Evolutionary conservation across 2,888 invertebrate species (phyloP).

Genomic region (Terebella lapidaria): DNA sequence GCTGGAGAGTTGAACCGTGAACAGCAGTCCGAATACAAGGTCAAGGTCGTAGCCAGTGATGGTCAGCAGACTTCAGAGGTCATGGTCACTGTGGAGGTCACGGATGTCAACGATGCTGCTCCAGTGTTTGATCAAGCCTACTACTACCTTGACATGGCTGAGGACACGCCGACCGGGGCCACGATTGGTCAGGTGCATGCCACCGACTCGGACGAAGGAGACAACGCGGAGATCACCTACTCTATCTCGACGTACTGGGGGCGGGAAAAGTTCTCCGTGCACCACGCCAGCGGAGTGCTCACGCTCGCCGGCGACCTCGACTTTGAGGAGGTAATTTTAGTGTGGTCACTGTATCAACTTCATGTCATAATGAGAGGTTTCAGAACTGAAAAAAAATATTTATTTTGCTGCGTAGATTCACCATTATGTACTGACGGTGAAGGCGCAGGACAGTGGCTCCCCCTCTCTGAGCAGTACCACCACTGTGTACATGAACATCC

Average conservation of each 20-base stretch:
- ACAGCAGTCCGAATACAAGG: slow-evolving; percentile 81
- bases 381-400: too few relatives aligned
- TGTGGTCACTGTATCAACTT: too few relatives aligned
- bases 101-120: slow-evolving; percentile 86
- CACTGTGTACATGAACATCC: slow-evolving; percentile 59
- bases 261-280: slow-evolving; percentile 87
- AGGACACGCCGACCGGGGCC: slow-evolving; percentile 66
- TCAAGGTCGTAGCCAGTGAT: slow-evolving; percentile 78
- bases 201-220: slow-evolving; percentile 55
- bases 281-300: slow-evolving; percentile 79
- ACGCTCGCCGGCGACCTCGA: neutral
- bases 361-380: too few relatives aligned
- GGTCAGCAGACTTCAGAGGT: neutral
- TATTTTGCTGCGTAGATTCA: neutral
- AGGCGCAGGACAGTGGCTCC: slow-evolving; percentile 69
- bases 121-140: slow-evolving; percentile 71
- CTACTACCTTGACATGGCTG: slow-evolving; percentile 77
- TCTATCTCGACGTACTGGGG: slow-evolving; percentile 59
- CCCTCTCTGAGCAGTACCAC: slow-evolving; percentile 32
- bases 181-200: slow-evolving; percentile 64
- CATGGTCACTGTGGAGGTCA: slow-evolving; percentile 68
- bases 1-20: slow-evolving; percentile 76
- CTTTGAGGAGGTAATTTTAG: neutral
- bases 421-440: slow-evolving; percentile 74
- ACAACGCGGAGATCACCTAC: slow-evolving; percentile 56